These are phyloP conservation scores for Scatophagus argus DNA, from an alignment of 2,113 vertebrate species.

Conservation along the genomic window DNA sequence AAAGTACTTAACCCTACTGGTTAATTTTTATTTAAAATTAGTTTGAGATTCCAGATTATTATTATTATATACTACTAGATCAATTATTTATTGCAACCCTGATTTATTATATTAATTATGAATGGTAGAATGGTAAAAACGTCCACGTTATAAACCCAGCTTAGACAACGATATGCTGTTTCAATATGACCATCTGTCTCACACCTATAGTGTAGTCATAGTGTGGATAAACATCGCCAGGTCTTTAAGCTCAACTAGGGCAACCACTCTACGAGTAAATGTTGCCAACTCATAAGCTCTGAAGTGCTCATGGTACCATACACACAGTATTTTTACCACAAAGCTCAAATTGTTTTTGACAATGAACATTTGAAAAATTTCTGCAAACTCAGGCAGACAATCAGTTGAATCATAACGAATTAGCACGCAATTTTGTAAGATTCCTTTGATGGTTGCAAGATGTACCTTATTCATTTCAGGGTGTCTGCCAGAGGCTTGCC, in stretches of 20 bases:
- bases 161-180: slow-evolving; percentile 2
- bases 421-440: not conserved
- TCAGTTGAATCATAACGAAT: not conserved
- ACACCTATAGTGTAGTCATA: not conserved
- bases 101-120: no score
- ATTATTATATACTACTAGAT: no score
- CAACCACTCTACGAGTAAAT: not conserved
- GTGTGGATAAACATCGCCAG: slow-evolving; percentile 1
- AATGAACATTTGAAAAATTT: not conserved
- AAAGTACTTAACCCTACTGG: no score
- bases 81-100: no score
- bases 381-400: not conserved
- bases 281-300: not conserved
- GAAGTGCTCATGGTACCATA: slow-evolving; percentile 2
- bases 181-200: not conserved
- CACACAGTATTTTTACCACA: not conserved
- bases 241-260: not conserved
- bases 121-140: no score
- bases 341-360: not conserved
- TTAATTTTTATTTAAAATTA: no score
- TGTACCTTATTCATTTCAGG: not conserved
- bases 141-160: not conserved
- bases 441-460: not conserved
- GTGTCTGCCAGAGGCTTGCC: not conserved
- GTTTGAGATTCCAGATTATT: no score